phyloP scores from a whole-genome alignment of 2,888 invertebrate species.

The Urechis unicinctus region DNA sequence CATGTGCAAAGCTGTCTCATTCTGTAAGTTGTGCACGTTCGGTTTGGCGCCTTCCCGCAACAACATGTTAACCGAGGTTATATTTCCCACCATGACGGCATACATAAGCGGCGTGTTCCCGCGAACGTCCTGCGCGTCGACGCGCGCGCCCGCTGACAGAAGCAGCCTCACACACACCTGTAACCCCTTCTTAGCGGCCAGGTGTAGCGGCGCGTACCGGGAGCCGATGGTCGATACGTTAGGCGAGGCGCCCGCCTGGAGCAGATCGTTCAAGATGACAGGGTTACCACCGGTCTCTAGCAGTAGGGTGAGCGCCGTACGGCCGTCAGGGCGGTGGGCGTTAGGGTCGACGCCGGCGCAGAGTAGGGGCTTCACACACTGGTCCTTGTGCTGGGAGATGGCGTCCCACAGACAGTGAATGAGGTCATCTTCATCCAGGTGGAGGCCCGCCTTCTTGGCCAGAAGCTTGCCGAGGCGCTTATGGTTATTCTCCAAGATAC shows the following conservation, averaged over 20 bases:
- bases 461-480: background rate
- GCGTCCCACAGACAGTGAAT: conserved; percentile 9
- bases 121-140: conserved; percentile 9
- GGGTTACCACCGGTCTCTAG: conserved; percentile 18
- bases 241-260: conserved; percentile 17
- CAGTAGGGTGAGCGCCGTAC: conserved; percentile 15
- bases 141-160: conserved; percentile 7
- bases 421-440: conserved; percentile 5
- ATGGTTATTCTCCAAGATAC: background rate
- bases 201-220: conserved; percentile 18
- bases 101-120: conserved; percentile 20
- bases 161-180: conserved; percentile 10
- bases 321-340: conserved; percentile 11
- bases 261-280: conserved; percentile 10
- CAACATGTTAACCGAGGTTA: conserved; percentile 24
- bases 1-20: conserved; percentile 32
- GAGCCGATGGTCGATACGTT: conserved; percentile 6
- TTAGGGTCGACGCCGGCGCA: conserved; percentile 17
- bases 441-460: background rate
- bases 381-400: conserved; percentile 9
- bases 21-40: conserved; percentile 24
- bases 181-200: conserved; percentile 15
- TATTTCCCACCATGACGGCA: conserved; percentile 17
- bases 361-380: conserved; percentile 14
- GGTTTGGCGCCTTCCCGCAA: conserved; percentile 31